Conservation (phyloP, 2,113 vertebrate species). For the Terrapene triunguis region DNA sequence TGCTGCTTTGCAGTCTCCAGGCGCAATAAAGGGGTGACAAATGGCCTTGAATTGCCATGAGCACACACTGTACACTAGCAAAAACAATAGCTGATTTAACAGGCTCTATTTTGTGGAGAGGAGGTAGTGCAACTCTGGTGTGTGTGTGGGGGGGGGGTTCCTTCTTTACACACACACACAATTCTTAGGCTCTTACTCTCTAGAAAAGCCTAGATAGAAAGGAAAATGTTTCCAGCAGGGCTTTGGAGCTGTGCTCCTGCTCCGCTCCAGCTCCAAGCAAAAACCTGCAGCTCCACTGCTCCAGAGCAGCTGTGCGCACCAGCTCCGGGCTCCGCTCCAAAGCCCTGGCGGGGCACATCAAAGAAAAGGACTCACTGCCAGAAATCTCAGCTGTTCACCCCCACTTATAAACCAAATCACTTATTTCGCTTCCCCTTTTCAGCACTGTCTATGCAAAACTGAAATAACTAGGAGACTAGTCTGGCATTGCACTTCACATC, state of each 20-base stretch:
- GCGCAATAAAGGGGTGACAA: slow-evolving; percentile 55
- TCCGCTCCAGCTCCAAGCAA: no score
- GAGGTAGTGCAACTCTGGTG: slow-evolving; percentile 2
- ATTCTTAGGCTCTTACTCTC: not conserved
- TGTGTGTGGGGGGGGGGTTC: not conserved
- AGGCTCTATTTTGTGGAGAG: not conserved
- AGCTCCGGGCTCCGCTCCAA: no score
- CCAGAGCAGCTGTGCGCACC: no score
- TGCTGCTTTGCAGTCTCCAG: slow-evolving; percentile 30
- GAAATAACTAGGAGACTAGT: not conserved
- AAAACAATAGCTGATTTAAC: slow-evolving; percentile 48
- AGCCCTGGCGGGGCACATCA: not conserved
- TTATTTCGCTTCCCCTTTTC: not conserved
- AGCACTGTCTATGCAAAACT: not conserved
- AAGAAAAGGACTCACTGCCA: not conserved
- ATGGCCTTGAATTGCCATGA: not conserved
- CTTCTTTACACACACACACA: not conserved
- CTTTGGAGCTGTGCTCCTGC: no score
- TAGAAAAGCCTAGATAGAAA: no score
- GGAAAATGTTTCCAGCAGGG: not conserved
- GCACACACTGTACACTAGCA: slow-evolving; percentile 32
- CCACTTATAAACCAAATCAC: not conserved
- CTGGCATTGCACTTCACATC: accelerated
- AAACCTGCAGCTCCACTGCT: no score
- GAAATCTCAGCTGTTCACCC: not conserved